A percentile compares a stretch with the other conserved stretches of the same genome.
phyloP scores from a whole-genome alignment of 2,113 vertebrate genomes.

The Ammodytes marinus region DNA sequence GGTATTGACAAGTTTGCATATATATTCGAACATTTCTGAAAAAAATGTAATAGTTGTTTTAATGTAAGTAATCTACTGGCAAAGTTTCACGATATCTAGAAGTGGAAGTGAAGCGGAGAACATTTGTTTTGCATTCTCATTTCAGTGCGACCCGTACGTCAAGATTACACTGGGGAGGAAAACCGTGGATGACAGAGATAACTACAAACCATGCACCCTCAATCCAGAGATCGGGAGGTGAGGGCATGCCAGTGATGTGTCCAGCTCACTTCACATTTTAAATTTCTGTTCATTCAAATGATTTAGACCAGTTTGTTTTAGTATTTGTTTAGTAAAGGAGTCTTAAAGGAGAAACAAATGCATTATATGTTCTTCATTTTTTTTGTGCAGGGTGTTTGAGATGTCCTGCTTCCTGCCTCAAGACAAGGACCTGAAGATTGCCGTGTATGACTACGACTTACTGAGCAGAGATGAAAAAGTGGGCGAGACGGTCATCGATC shows the following conservation, averaged over 20 bases:
- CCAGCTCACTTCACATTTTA: neutral
- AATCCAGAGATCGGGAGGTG: conserved; percentile 97
- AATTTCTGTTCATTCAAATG: neutral
- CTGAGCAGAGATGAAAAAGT: conserved; percentile 97
- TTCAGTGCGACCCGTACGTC: conserved; percentile 96
- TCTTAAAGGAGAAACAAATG: neutral
- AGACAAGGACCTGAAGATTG: conserved; percentile 97
- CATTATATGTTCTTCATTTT: neutral
- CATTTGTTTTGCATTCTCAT: neutral
- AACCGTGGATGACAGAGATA: conserved; percentile 93
- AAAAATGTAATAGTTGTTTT: too few relatives aligned
- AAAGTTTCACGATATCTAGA: too few relatives aligned
- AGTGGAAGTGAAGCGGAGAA: neutral
- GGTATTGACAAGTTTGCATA: too few relatives aligned
- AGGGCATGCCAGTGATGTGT: neutral
- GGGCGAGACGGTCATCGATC: conserved; percentile 95
- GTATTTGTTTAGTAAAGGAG: too few relatives aligned
- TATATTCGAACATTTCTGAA: too few relatives aligned
- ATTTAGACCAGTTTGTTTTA: neutral
- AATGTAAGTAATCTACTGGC: too few relatives aligned
- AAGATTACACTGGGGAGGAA: conserved; percentile 94
- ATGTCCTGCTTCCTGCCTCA: conserved; percentile 96
- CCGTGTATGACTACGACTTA: conserved; percentile 94
- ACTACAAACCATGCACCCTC: conserved; percentile 93
- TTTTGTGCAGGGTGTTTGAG: conserved; percentile 92